Base-by-base conservation (phyloP, 2,888 invertebrate genomes). In the Junonia oenone region DNA sequence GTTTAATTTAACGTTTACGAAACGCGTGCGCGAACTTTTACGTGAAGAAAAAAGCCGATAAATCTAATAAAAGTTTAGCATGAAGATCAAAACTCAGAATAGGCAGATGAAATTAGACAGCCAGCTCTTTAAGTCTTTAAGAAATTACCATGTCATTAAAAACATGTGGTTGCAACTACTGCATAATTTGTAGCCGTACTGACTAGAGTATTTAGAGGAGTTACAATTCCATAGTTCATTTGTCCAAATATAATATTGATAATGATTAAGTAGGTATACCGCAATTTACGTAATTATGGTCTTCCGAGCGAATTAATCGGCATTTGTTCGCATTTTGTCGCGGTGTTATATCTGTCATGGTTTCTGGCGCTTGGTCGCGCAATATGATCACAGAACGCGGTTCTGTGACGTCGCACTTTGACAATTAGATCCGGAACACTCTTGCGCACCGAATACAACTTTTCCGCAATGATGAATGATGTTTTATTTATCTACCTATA, bases 381-480 rank as follows among this genome's bases (percentile, higher is more conserved):
- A 22, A 31, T 17, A 43, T 51, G 51, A 47, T 17, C 62, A 40
- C 33, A 40, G 33, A 31, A 46, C 15, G 29, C 49, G 58, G 37
- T 50, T 58, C 50, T 49, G 46, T 67, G 71, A 73, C 68, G 74
- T 75, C 75, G 68, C 72, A 74, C 72, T 72, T 72, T 71, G 67
- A 71, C 83, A 78, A 84, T 88, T 85, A 85, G 85, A 86, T 85
- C 73, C 87, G 85, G 83, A 87, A 87, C 83, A 78, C 68, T 71
- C 69, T 76, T 70, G 72, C 68, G 71, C 65, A 78, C 75, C 75
- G 75, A 72, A 74, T 75, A 77, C n/a, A 26, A 43, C 43, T 83
- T 51, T 56, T 56, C 51, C 47, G 51, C 51, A 17, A 26, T 33
- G 51, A 26, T 47, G 43, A 38, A 15, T 43, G 45, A n/a, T n/a